Evolutionary conservation across 1,140 invertebrate genomes (phyloP).

Genomic region (Probaryconus sp.): DNA sequence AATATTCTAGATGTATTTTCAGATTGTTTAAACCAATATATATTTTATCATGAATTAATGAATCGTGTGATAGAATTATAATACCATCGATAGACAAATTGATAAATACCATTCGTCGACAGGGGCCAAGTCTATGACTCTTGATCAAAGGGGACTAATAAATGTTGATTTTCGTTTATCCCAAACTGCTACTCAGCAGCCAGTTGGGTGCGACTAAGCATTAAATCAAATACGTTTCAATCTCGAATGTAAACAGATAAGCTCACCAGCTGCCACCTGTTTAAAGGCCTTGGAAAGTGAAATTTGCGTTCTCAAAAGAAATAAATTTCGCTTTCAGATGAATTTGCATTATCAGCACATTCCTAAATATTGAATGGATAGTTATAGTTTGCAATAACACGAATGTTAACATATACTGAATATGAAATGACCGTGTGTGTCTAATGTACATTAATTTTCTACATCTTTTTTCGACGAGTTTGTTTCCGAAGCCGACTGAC

Average conservation of each 20-base stretch:
- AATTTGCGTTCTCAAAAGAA: slow-evolving; percentile 6
- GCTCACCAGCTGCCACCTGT: slow-evolving; percentile 51
- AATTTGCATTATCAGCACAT: no score
- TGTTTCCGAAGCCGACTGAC: slow-evolving; percentile 6
- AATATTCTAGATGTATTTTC: no score
- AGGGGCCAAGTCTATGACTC: slow-evolving; percentile 15
- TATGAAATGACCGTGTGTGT: neutral
- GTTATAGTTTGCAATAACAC: slow-evolving; percentile 9
- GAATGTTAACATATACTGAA: slow-evolving; percentile 2
- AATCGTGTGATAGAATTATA: no score
- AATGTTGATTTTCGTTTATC: slow-evolving; percentile 54
- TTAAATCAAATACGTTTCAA: slow-evolving; percentile 74
- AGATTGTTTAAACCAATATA: no score
- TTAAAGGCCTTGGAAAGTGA: slow-evolving; percentile 23
- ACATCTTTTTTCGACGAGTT: slow-evolving; percentile 4
- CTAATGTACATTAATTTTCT: slow-evolving; percentile 7
- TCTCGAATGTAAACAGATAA: slow-evolving; percentile 64
- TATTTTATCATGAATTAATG: no score
- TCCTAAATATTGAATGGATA: neutral
- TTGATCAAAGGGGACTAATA: slow-evolving; percentile 45
- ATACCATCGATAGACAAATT: slow-evolving; percentile 42
- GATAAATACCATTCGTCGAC: slow-evolving; percentile 43
- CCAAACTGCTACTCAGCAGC: slow-evolving; percentile 40
- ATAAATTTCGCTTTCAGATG: slow-evolving; percentile 11
- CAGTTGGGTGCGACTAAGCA: slow-evolving; percentile 69